Conservation (phyloP, 2,113 vertebrate genomes). For the Empidonax alnorum region DNA sequence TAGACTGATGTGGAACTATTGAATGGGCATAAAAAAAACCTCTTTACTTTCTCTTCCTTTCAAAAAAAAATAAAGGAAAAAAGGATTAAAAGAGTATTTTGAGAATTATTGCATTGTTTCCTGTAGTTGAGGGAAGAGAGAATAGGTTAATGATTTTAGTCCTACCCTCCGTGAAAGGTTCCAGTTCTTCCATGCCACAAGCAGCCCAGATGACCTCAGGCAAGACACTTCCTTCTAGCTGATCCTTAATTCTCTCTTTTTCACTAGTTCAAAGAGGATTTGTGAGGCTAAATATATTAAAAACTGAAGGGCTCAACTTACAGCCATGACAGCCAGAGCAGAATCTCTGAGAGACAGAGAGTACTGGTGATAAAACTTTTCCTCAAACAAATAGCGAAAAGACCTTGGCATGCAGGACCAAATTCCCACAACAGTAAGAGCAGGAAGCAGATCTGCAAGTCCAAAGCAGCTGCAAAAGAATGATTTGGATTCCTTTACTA, state of each 20-base stretch:
- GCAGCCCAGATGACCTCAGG: constrained; percentile 8
- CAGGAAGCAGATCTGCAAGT: background rate
- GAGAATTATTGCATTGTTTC: background rate
- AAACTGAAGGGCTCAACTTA: background rate
- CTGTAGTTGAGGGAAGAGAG: background rate
- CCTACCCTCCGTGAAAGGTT: background rate
- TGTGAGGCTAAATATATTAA: constrained; percentile 13
- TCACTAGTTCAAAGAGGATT: constrained; percentile 17
- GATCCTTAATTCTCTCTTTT: constrained; percentile 6
- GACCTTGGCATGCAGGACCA: background rate
- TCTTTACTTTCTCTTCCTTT: background rate
- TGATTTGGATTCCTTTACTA: background rate
- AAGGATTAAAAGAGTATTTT: background rate
- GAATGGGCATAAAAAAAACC: background rate
- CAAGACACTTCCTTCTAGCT: background rate
- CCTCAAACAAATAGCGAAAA: background rate
- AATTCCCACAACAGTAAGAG: background rate
- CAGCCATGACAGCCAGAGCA: background rate
- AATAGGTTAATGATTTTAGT: constrained; percentile 11
- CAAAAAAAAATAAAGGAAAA: background rate
- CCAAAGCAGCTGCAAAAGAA: background rate
- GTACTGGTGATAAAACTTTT: background rate
- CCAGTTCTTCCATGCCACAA: background rate
- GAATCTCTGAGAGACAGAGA: background rate
- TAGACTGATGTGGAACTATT: background rate